A percentile compares a stretch with the other conserved stretches of the same genome.
These are phyloP conservation scores for Dermatophagoides farinae DNA, from an alignment of 1,140 invertebrate species.

Conservation along the genomic window DNA sequence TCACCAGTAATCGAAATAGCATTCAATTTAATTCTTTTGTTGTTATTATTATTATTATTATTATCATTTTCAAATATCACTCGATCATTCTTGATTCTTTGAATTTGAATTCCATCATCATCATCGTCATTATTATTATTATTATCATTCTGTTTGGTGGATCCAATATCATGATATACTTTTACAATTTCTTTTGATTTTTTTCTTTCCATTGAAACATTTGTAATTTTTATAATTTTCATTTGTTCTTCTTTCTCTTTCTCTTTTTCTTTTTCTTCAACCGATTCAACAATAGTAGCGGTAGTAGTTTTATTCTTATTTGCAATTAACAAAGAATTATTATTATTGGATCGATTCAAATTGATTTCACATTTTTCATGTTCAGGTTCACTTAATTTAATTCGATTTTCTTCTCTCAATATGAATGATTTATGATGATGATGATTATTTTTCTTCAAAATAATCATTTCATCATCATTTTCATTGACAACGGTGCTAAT, in stretches of 20 bases:
- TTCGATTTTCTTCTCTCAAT: neutral
- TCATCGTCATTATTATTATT: neutral
- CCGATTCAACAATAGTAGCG: neutral
- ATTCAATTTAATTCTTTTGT: too few relatives aligned
- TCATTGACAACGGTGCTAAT: neutral
- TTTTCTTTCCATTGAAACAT: neutral
- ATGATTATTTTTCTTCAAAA: neutral
- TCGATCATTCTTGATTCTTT: neutral
- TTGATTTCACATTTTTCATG: neutral
- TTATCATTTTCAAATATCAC: neutral
- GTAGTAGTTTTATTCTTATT: neutral
- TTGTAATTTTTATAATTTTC: neutral
- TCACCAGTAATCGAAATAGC: too few relatives aligned
- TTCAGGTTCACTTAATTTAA: slow-evolving; percentile 1
- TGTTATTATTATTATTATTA: too few relatives aligned
- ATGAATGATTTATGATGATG: neutral
- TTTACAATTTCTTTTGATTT: neutral
- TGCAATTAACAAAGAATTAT: neutral
- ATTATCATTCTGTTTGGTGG: neutral
- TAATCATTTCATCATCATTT: neutral
- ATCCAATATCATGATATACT: neutral
- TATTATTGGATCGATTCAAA: neutral
- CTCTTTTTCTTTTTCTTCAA: too few relatives aligned
- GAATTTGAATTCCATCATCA: neutral
- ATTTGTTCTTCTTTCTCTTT: neutral